These are phyloP conservation scores for Calliopsis andreniformis DNA, from an alignment of 1,140 invertebrate genomes.

Conservation along the genomic window DNA sequence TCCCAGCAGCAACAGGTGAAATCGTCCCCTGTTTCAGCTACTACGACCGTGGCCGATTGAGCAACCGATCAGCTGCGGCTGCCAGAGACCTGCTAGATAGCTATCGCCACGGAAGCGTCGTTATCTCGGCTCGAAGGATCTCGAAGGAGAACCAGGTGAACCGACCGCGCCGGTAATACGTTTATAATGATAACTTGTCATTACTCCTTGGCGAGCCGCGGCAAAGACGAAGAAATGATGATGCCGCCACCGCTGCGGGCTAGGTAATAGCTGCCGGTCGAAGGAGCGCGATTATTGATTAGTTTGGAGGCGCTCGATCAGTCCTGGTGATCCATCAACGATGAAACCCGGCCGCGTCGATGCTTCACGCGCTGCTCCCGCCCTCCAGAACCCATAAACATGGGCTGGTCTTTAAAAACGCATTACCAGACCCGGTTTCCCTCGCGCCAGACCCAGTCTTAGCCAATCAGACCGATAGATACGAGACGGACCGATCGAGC, in stretches of 20 bases:
- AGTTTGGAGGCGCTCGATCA: slow-evolving; percentile 74
- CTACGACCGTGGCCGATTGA: slow-evolving; percentile 55
- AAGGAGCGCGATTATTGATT: slow-evolving; percentile 76
- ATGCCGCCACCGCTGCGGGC: slow-evolving; percentile 70
- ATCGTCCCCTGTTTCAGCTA: slow-evolving; percentile 14
- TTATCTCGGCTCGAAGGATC: slow-evolving; percentile 50
- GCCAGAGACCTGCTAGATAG: slow-evolving; percentile 49
- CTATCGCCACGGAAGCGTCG: slow-evolving; percentile 55
- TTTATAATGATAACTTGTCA: slow-evolving; percentile 80
- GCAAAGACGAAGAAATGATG: slow-evolving; percentile 75
- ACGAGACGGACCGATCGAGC: slow-evolving; percentile 71
- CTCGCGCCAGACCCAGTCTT: slow-evolving; percentile 19
- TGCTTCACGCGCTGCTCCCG: slow-evolving; percentile 47
- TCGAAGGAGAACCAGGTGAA: slow-evolving; percentile 48
- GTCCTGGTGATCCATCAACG: slow-evolving; percentile 76
- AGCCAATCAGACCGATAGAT: slow-evolving; percentile 74
- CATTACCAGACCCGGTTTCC: slow-evolving; percentile 70
- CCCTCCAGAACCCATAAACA: slow-evolving; percentile 39
- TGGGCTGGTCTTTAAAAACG: slow-evolving; percentile 78
- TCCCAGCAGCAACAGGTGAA: slow-evolving; percentile 45
- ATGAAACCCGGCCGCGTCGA: slow-evolving; percentile 58
- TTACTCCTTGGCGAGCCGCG: slow-evolving; percentile 52
- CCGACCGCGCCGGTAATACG: slow-evolving; percentile 69
- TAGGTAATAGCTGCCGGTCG: slow-evolving; percentile 72
- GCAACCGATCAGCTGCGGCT: slow-evolving; percentile 55